Percentiles rank a stretch among this genome's conserved stretches.
phyloP scores from a whole-genome alignment of 2,797 vertebrate genomes.

The Pseudotriccus pelzelni region DNA sequence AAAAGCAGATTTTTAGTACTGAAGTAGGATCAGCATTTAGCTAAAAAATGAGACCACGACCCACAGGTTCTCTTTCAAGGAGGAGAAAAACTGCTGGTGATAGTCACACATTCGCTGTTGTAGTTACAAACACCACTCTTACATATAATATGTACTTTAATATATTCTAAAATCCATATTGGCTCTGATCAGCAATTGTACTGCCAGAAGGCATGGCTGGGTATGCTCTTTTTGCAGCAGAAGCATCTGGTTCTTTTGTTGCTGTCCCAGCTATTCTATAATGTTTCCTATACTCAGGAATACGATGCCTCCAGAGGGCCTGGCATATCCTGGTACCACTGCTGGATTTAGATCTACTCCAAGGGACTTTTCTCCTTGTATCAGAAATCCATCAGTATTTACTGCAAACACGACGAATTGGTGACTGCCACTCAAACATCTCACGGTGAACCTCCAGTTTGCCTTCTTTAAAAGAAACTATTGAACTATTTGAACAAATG shows the following conservation, averaged over 20 bases:
- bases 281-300: neutral
- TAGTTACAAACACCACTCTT: neutral
- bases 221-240: neutral
- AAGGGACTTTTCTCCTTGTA: neutral
- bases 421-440: neutral
- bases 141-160: neutral
- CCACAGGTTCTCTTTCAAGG: neutral
- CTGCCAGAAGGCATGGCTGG: neutral
- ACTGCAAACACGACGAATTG: neutral
- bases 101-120: neutral
- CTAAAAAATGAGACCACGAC: neutral
- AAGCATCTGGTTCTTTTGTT: neutral
- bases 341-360: neutral
- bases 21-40: neutral
- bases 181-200: neutral
- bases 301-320: neutral
- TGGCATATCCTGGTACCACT: neutral
- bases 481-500: neutral
- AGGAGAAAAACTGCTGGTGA: neutral
- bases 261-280: neutral
- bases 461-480: neutral
- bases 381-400: neutral
- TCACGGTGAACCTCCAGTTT: neutral
- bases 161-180: neutral
- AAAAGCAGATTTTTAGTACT: neutral